Evolutionary conservation across 1,140 invertebrate species (phyloP).

Genomic region (Triops longicaudatus): DNA sequence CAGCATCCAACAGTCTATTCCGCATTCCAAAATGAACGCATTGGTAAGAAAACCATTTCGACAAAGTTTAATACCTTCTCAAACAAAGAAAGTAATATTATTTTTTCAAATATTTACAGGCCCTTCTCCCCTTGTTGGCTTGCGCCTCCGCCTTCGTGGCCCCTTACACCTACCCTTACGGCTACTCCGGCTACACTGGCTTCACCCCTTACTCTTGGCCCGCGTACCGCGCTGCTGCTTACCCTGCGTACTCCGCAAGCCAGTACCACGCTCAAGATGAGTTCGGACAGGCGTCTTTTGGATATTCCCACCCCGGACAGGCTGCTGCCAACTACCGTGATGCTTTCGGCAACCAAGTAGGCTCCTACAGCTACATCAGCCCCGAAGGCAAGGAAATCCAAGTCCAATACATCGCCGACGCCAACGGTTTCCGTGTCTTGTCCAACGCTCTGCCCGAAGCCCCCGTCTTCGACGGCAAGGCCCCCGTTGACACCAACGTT

Average conservation of each 20-base stretch:
- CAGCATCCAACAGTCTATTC: background rate
- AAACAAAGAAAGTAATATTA: background rate
- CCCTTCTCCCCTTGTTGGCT: constrained; percentile 16
- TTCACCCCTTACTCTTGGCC: background rate
- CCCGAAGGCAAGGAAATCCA: constrained; percentile 36
- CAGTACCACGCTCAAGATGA: constrained; percentile 36
- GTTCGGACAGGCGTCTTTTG: constrained; percentile 32
- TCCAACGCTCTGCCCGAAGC: constrained; percentile 34
- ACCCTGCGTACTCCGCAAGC: constrained; percentile 21
- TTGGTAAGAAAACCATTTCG: background rate
- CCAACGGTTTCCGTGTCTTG: constrained; percentile 32
- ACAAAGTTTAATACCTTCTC: background rate
- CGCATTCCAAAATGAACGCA: constrained; percentile 6
- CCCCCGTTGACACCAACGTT: background rate
- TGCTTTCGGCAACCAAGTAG: constrained; percentile 38
- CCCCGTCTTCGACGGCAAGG: background rate
- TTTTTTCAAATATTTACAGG: background rate
- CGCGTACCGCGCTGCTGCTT: background rate
- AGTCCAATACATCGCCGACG: constrained; percentile 39
- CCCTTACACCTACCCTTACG: no score
- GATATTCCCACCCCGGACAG: constrained; percentile 34
- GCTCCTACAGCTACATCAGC: constrained; percentile 40
- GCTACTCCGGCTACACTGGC: background rate
- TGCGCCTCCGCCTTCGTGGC: constrained; percentile 19
- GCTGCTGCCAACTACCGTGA: constrained; percentile 32